phyloP scores from a whole-genome alignment of 2,888 invertebrate genomes.

The Apotomis betuletana region DNA sequence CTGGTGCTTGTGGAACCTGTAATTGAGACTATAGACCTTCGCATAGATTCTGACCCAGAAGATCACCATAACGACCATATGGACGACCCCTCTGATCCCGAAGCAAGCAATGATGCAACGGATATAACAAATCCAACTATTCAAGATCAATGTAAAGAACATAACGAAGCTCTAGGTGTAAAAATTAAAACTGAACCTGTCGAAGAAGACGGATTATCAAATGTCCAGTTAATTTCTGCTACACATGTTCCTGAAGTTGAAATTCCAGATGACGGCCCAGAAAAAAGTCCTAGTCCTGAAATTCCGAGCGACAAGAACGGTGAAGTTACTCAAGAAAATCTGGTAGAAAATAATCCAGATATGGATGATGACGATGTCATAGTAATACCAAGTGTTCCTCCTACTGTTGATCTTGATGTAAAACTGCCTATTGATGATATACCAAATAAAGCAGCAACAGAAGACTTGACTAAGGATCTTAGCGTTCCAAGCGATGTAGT shows the following conservation, averaged over 20 bases:
- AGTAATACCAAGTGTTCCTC: constrained; percentile 10
- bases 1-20: constrained; percentile 62
- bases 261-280: constrained; percentile 13
- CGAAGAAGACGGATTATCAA: constrained; percentile 44
- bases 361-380: constrained; percentile 19
- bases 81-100: constrained; percentile 25
- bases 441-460: background rate
- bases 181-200: constrained; percentile 41
- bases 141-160: constrained; percentile 39
- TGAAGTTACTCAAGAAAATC: constrained; percentile 41
- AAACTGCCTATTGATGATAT: background rate
- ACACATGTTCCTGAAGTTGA: constrained; percentile 43
- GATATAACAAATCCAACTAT: constrained; percentile 15
- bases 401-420: background rate
- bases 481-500: background rate
- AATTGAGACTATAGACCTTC: constrained; percentile 68
- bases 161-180: background rate
- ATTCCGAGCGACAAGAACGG: constrained; percentile 37
- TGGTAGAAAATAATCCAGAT: constrained; percentile 5
- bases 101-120: constrained; percentile 41
- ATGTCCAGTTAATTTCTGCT: constrained; percentile 43
- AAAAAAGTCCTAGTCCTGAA: constrained; percentile 2
- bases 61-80: constrained; percentile 39
- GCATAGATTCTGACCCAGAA: constrained; percentile 56
- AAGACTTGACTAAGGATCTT: background rate